Percentiles rank a stretch among this genome's conserved stretches.
Conservation (phyloP, 2,888 invertebrate species). For the Vannuccia rotundouncinata region DNA sequence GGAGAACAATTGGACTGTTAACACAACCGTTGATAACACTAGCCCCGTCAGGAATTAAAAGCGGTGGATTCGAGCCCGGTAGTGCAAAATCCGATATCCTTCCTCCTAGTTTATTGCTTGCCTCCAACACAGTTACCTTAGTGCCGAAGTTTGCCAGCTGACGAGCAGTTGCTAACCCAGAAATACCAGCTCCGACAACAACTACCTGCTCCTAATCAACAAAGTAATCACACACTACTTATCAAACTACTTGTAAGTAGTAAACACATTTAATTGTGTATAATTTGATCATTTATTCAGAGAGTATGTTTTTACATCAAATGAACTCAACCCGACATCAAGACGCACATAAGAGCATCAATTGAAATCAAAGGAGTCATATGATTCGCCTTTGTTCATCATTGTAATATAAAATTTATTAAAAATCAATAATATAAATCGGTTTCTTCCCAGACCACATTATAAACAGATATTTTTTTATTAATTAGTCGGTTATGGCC, state of each 20-base stretch:
- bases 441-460: no score
- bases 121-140: conserved; percentile 73
- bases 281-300: no score
- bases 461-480: no score
- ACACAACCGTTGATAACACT: neutral
- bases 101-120: conserved; percentile 45
- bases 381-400: neutral
- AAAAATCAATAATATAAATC: no score
- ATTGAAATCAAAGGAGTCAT: neutral
- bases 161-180: conserved; percentile 85
- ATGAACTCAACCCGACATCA: no score
- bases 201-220: conserved; percentile 56
- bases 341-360: no score
- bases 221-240: no score
- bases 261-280: no score
- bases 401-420: no score
- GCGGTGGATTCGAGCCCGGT: neutral
- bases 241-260: no score
- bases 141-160: conserved; percentile 89
- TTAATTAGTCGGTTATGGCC: no score
- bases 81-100: neutral
- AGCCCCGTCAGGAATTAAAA: neutral
- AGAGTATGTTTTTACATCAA: no score
- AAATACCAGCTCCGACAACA: conserved; percentile 74
- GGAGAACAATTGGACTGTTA: conserved; percentile 28